phyloP scores from a whole-genome alignment of 2,888 invertebrate genomes.

The Leucoma salicis region DNA sequence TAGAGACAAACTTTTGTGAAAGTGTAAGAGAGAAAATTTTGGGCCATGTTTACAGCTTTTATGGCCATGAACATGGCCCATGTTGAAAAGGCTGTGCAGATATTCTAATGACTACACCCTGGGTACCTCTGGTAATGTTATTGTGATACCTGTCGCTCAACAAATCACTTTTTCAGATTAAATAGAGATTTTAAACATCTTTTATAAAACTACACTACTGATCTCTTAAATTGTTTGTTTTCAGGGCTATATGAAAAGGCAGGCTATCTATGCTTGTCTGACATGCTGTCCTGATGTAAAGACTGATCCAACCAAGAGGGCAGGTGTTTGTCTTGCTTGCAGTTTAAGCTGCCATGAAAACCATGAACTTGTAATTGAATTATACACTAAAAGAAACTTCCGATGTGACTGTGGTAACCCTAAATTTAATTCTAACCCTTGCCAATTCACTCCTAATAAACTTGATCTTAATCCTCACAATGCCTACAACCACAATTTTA shows the following conservation, averaged over 20 bases:
- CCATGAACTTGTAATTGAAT: constrained; percentile 95
- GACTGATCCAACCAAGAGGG: constrained; percentile 82
- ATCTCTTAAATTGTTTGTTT: constrained; percentile 31
- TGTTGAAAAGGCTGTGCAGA: too few relatives aligned
- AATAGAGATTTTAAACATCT: too few relatives aligned
- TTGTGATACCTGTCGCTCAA: too few relatives aligned
- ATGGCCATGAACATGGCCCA: too few relatives aligned
- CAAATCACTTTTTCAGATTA: too few relatives aligned
- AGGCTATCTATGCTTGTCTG: constrained; percentile 96
- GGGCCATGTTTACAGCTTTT: too few relatives aligned
- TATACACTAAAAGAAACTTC: constrained; percentile 98
- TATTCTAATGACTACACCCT: too few relatives aligned
- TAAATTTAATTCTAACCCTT: constrained; percentile 86
- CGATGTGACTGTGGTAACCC: constrained; percentile 97
- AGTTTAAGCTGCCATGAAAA: constrained; percentile 97
- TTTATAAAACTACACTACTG: neutral
- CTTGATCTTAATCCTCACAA: constrained; percentile 86
- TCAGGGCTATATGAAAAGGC: constrained; percentile 95
- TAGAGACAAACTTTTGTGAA: too few relatives aligned
- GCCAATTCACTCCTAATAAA: constrained; percentile 86
- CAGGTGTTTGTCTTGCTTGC: constrained; percentile 97
- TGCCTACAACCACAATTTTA: constrained; percentile 96
- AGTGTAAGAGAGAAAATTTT: too few relatives aligned
- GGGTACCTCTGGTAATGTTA: too few relatives aligned
- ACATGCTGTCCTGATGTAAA: constrained; percentile 90